Base-by-base conservation (phyloP, 2,888 invertebrate species). In the Rapana venosa region DNA sequence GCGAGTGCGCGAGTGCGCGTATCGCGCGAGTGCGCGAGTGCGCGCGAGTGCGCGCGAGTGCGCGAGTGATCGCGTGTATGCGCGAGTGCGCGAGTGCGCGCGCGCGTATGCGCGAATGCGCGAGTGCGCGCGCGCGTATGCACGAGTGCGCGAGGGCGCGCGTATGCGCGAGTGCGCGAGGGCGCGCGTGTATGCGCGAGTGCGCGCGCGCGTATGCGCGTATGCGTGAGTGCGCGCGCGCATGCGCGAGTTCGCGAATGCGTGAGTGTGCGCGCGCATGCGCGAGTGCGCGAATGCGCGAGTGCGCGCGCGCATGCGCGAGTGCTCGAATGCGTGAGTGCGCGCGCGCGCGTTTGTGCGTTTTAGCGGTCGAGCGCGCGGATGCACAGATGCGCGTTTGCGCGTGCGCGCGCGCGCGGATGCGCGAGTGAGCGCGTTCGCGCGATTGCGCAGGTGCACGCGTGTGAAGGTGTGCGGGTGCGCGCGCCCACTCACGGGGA, bases 301-400 rank as follows among this genome's bases (percentile, higher is more conserved):
- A 74, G 87, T 30, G 87, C 13, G 87, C 30, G 87, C 30, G 79
- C 0, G 87, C 26, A 66, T 58, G 66, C n/a, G 79, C n/a, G 87
- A 35, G 70, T 36, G 66, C 17, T 47, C 58, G 36, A 35, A n/a
- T 61, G 61, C 30, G 70, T 35, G 88, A 17, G 84, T 32, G 32
- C 8, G 88, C 35, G 88, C 58, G 84, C 32, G 84, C 32, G 88
- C 35, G 84, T 32, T 84, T 58, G 83, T 58, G 83, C 0, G 88
- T 30, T 32, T 11, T 84, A 17, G 47, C 6, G 30, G 5, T 20
- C 13, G 36, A 0, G 47, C 47, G 87, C 35, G 87, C 26, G 47
- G 1, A 35, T 77, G 56, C 13, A 47, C 47, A 47, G n/a, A 47
- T 87, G 87, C n/a, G 58, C 26, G 84, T 84, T 47, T 84, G 56